Conservation (phyloP, 2,888 invertebrate species). For the Operophtera brumata region DNA sequence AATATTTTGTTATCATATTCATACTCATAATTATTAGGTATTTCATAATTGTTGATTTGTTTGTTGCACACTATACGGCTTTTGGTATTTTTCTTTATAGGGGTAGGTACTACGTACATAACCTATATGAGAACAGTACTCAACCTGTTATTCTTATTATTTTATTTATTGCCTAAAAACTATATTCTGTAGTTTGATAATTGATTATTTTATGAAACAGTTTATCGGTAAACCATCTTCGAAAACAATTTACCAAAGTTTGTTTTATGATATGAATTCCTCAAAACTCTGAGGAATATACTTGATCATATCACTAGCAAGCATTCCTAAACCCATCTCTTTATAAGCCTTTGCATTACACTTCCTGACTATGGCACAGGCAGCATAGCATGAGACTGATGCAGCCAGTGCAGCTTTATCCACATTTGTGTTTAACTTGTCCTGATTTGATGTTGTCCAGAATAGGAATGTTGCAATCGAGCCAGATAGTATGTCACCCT, state of each 20-base stretch:
- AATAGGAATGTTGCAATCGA: conserved; percentile 90
- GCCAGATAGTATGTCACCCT: conserved; percentile 96
- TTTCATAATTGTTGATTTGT: not conserved
- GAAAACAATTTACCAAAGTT: not conserved
- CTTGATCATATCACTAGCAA: conserved; percentile 92
- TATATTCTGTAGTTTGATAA: not conserved
- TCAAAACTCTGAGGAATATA: conserved; percentile 89
- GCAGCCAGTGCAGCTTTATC: conserved; percentile 77
- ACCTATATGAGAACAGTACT: too few relatives aligned
- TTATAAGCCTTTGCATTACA: conserved; percentile 91
- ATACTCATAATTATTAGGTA: too few relatives aligned
- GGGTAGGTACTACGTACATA: too few relatives aligned
- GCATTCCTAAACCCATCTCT: conserved; percentile 89
- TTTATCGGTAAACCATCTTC: too few relatives aligned
- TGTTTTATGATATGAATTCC: conserved; percentile 49
- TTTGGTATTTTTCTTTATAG: too few relatives aligned
- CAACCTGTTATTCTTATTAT: not conserved
- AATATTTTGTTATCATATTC: not conserved
- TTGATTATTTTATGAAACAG: too few relatives aligned
- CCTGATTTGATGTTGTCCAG: conserved; percentile 83
- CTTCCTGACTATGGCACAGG: conserved; percentile 88
- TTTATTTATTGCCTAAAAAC: not conserved
- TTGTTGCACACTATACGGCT: too few relatives aligned
- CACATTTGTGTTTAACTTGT: conserved; percentile 41
- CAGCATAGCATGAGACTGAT: conserved; percentile 90